phyloP scores from a whole-genome alignment of 2,113 vertebrate genomes.

The Protobothrops mucrosquamatus region DNA sequence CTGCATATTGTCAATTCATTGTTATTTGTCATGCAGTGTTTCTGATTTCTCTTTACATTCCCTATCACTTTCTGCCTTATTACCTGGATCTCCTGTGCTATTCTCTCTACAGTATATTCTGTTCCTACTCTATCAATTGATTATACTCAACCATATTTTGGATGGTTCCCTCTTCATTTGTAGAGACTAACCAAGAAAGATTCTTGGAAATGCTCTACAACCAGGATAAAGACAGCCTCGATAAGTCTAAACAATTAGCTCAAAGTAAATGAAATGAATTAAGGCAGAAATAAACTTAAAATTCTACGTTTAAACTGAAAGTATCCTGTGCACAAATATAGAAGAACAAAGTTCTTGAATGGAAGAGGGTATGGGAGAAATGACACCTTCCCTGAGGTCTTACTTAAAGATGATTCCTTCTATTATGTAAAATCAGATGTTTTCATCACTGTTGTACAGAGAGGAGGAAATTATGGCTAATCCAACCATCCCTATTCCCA shows the following conservation, averaged over 20 bases:
- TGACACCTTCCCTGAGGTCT: background rate
- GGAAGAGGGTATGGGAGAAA: background rate
- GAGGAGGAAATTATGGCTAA: background rate
- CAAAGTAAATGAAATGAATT: background rate
- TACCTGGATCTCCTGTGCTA: background rate
- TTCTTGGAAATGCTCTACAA: background rate
- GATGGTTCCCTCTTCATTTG: background rate
- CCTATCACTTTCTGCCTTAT: background rate
- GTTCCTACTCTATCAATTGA: background rate
- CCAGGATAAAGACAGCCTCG: background rate
- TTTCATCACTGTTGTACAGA: background rate
- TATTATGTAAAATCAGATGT: background rate
- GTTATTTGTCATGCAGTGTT: background rate
- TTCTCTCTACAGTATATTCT: background rate
- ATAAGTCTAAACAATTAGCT: background rate
- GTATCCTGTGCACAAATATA: background rate
- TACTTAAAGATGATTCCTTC: background rate
- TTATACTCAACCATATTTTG: background rate
- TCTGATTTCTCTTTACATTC: background rate
- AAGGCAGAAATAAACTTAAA: background rate
- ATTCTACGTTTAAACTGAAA: background rate
- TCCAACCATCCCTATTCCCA: background rate
- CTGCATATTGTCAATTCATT: background rate
- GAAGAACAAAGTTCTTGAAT: background rate
- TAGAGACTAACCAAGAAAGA: background rate